Conservation (phyloP, 2,113 vertebrate genomes). For the Aldabrachelys gigantea region DNA sequence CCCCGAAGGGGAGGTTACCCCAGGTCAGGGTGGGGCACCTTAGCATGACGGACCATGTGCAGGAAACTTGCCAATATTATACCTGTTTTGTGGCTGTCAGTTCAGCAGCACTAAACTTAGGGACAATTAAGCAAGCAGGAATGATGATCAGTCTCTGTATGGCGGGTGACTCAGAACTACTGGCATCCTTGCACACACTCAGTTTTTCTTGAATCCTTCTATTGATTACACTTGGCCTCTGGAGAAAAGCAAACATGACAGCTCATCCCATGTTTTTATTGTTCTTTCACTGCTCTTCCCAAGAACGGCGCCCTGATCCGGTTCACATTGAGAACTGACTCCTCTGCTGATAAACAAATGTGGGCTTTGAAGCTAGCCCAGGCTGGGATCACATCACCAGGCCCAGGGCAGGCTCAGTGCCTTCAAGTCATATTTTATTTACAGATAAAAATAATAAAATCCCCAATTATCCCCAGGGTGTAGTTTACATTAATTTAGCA, state of each 20-base stretch:
- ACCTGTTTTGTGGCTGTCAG: background rate
- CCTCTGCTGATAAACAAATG: conserved; percentile 7
- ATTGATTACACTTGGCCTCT: background rate
- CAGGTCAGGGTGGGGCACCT: background rate
- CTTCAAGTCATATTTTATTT: conserved; percentile 73
- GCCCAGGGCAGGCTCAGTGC: conserved; percentile 43
- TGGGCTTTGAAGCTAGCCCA: conserved; percentile 39
- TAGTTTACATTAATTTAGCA: conserved; percentile 81
- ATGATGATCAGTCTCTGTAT: background rate
- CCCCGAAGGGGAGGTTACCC: too few species aligned
- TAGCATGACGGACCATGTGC: background rate
- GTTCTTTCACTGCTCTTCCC: background rate
- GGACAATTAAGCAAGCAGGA: fast-evolving
- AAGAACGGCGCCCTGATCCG: background rate
- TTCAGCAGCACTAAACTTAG: background rate
- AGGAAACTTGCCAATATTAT: background rate
- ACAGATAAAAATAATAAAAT: conserved; percentile 82
- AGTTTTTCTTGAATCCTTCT: background rate
- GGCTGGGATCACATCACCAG: conserved; percentile 30
- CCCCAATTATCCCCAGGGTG: conserved; percentile 77
- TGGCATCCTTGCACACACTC: background rate
- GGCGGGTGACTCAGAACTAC: background rate
- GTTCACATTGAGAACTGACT: background rate
- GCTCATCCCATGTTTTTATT: background rate
- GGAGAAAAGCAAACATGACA: background rate